Percentiles rank a stretch among this genome's conserved stretches.
Evolutionary conservation across 2,797 vertebrate genomes (phyloP).

Genomic region (Lindbergichthys nudifrons): DNA sequence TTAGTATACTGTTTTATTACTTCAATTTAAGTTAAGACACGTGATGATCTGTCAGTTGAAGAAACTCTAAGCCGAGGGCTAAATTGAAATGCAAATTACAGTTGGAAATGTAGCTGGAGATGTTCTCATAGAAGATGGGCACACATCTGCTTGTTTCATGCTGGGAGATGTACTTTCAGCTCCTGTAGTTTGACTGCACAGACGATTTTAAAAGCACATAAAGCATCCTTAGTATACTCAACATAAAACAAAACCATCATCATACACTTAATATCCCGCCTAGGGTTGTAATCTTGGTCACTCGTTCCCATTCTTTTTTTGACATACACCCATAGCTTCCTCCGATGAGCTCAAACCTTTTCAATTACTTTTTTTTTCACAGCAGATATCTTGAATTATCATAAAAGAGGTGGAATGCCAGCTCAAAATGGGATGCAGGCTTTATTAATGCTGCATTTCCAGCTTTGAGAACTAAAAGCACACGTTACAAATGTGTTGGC

Average conservation of each 20-base stretch:
- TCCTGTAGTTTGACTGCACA: constrained; percentile 2
- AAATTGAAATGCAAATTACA: constrained; percentile 46
- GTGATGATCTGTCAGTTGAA: constrained; percentile 31
- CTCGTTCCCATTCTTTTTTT: neutral
- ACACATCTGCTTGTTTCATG: constrained; percentile 20
- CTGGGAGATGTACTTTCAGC: constrained; percentile 5
- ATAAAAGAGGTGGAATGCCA: constrained; percentile 2
- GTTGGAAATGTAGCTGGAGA: constrained; percentile 18
- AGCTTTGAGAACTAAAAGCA: neutral
- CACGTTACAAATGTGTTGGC: neutral
- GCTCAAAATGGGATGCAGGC: neutral
- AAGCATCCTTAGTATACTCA: constrained; percentile 12
- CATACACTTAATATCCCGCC: neutral
- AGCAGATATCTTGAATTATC: constrained; percentile 1
- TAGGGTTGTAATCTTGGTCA: neutral
- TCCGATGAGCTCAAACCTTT: neutral
- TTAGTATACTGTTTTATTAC: constrained; percentile 20
- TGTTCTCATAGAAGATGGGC: constrained; percentile 7
- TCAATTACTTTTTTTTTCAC: neutral
- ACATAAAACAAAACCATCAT: constrained; percentile 16
- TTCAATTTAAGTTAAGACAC: constrained; percentile 28
- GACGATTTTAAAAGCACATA: constrained; percentile 23
- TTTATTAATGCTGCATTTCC: neutral
- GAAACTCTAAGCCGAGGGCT: constrained; percentile 16
- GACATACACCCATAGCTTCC: neutral